phyloP scores from a whole-genome alignment of 2,888 invertebrate species.

The Acleris emargana region DNA sequence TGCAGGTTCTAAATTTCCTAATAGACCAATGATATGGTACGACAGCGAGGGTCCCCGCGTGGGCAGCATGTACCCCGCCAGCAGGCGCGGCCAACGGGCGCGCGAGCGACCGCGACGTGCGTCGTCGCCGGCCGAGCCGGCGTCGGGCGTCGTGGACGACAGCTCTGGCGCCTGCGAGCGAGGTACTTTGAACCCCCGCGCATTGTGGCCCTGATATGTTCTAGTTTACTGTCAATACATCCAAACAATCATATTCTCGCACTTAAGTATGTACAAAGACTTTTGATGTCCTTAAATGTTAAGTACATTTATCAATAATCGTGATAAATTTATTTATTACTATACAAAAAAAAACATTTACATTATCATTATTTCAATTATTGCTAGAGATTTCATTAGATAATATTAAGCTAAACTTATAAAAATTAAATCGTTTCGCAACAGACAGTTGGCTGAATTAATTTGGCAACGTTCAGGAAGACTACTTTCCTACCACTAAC shows the following conservation, averaged over 20 bases:
- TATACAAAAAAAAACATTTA: conserved; percentile 81
- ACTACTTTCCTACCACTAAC: conserved; percentile 82
- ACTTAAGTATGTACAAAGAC: conserved; percentile 62
- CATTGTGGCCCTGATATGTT: conserved; percentile 63
- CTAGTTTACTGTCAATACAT: conserved; percentile 53
- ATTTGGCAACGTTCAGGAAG: conserved; percentile 84
- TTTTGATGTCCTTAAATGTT: conserved; percentile 54
- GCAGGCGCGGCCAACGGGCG: conserved; percentile 1
- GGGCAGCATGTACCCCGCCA: conserved; percentile 37
- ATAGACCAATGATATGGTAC: conserved; percentile 57
- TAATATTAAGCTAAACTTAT: conserved; percentile 72
- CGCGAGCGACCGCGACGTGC: too few relatives aligned
- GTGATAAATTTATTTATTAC: conserved; percentile 66
- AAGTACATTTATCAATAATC: conserved; percentile 64
- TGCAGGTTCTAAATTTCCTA: conserved; percentile 49
- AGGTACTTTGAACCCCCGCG: conserved; percentile 56
- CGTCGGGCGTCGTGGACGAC: conserved; percentile 11
- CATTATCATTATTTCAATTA: conserved; percentile 76
- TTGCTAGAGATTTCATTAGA: conserved; percentile 79
- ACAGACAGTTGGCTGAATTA: conserved; percentile 79
- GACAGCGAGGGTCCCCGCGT: conserved; percentile 44
- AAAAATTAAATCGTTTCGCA: conserved; percentile 76
- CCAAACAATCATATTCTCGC: conserved; percentile 45
- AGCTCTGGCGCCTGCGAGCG: conserved; percentile 35
- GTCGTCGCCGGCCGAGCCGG: background rate